phyloP scores from a whole-genome alignment of 1,140 invertebrate genomes.

The Temnothorax curvispinosus region DNA sequence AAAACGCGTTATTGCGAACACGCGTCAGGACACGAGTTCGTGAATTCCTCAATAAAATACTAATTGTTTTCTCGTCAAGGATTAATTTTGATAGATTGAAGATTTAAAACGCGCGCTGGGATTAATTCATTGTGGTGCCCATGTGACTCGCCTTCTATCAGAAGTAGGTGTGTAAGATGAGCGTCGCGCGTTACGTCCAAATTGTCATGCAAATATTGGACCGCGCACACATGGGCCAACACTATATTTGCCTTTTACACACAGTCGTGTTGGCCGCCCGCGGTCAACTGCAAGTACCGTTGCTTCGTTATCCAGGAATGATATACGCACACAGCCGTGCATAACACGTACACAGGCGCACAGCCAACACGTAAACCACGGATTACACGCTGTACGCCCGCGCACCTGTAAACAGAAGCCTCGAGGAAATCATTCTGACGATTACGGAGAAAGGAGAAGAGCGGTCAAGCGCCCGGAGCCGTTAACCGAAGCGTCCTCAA shows the following conservation, averaged over 20 bases:
- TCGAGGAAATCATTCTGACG: slow-evolving; percentile 60
- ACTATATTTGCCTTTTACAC: slow-evolving; percentile 79
- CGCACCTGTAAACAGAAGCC: slow-evolving; percentile 33
- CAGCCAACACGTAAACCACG: slow-evolving; percentile 1
- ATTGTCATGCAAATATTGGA: slow-evolving; percentile 75
- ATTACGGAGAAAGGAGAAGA: slow-evolving; percentile 45
- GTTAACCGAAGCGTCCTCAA: slow-evolving; percentile 50
- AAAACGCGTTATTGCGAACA: neutral
- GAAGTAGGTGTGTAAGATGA: slow-evolving; percentile 11
- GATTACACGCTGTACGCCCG: slow-evolving; percentile 37
- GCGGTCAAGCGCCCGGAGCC: slow-evolving; percentile 28
- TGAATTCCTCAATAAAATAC: neutral
- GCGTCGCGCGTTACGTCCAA: slow-evolving; percentile 26
- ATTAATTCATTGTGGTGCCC: neutral
- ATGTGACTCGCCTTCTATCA: neutral
- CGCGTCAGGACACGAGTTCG: neutral
- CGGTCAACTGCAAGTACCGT: slow-evolving; percentile 81
- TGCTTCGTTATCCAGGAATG: slow-evolving; percentile 69
- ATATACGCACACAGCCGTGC: slow-evolving; percentile 20
- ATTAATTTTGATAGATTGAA: neutral
- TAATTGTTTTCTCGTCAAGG: neutral
- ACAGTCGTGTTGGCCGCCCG: slow-evolving; percentile 75
- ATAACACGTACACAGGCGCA: neutral
- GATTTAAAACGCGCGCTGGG: neutral
- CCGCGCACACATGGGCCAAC: slow-evolving; percentile 68